These are phyloP conservation scores for Pammene aurita DNA, from an alignment of 2,888 invertebrate genomes.

Conservation along the genomic window DNA sequence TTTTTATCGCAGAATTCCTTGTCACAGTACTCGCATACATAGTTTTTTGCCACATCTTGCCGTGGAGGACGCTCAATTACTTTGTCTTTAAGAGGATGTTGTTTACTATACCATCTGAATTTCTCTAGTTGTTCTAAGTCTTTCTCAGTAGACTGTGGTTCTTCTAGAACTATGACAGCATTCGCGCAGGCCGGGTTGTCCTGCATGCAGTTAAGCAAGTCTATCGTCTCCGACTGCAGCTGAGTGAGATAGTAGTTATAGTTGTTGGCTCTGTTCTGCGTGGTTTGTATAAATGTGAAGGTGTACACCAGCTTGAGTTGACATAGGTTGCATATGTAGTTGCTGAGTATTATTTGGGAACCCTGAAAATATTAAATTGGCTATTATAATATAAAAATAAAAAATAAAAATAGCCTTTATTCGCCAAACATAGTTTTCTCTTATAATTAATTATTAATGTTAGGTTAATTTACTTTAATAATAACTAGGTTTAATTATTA, in stretches of 20 bases:
- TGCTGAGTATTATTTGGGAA: slow-evolving; percentile 27
- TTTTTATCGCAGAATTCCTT: slow-evolving; percentile 36
- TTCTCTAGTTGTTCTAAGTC: slow-evolving; percentile 3
- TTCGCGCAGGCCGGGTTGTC: slow-evolving; percentile 35
- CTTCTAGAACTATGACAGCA: slow-evolving; percentile 34
- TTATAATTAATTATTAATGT: too few relatives aligned
- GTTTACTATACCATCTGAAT: slow-evolving; percentile 20
- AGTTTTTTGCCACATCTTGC: slow-evolving; percentile 13
- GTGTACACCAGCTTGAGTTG: slow-evolving; percentile 23
- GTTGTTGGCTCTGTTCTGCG: slow-evolving; percentile 7
- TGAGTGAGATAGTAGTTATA: slow-evolving; percentile 26
- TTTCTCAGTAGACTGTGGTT: not conserved
- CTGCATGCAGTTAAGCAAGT: slow-evolving; percentile 33
- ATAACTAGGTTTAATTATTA: too few relatives aligned
- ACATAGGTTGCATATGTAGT: slow-evolving; percentile 26
- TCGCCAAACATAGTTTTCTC: too few relatives aligned
- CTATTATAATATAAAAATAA: not conserved
- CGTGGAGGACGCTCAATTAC: not conserved
- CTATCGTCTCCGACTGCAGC: slow-evolving; percentile 24
- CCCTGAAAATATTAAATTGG: slow-evolving; percentile 22
- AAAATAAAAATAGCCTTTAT: too few relatives aligned
- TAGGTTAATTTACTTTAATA: too few relatives aligned
- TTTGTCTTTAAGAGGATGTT: slow-evolving; percentile 3
- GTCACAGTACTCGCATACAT: slow-evolving; percentile 27
- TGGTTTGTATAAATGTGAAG: slow-evolving; percentile 19